Base-by-base conservation (phyloP, 2,797 vertebrate genomes). In the Malurus splendens region DNA sequence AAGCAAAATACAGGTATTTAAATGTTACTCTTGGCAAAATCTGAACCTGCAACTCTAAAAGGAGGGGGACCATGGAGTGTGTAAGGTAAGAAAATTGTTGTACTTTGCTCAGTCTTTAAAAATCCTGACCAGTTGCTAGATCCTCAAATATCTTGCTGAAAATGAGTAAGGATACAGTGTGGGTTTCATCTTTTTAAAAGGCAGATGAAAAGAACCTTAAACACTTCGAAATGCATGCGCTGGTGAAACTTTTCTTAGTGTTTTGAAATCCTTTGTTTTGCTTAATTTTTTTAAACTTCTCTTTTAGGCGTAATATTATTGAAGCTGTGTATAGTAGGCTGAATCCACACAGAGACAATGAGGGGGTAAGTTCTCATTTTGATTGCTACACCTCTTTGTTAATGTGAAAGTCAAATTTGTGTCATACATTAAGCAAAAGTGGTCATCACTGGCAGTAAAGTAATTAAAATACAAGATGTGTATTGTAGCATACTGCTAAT, bases 241-340 rank as follows among this genome's bases (percentile, higher is more conserved):
- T 62, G 20, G 16, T 82, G 30, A 61, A 54, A 47, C 42, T 45
- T 86, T 10, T 81, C 19, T 82, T 14, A 8, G 1, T 51, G 19
- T 71, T 74, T 77, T 80, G 7, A 82, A 78, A 52, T 68, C 9
- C 38, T 54, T 61, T 45, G 12, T 67, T 75, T 45, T 90, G 41
- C 44, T 75, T 55, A 20, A 52, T 75, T 36, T 60, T 57, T 2
- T 12, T 0, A 38, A 82, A 55, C 30, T 80, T 94, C 91, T 92
- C 23, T 82, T 92, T 70, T 96, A 99, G 99, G 96, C 99, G 98
- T 97, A 98, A 98, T 98, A 98, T 99, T 97, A 98, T 99, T 94
- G 99, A 99, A 98, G 98, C 98, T 90, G 98, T 99, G 95, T 99
- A 99, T 97, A 98, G 98, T 97, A 98, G 98, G 92, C 98, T 99